phyloP scores from a whole-genome alignment of 2,888 invertebrate genomes.

The Stenchaetothrips biformis region DNA sequence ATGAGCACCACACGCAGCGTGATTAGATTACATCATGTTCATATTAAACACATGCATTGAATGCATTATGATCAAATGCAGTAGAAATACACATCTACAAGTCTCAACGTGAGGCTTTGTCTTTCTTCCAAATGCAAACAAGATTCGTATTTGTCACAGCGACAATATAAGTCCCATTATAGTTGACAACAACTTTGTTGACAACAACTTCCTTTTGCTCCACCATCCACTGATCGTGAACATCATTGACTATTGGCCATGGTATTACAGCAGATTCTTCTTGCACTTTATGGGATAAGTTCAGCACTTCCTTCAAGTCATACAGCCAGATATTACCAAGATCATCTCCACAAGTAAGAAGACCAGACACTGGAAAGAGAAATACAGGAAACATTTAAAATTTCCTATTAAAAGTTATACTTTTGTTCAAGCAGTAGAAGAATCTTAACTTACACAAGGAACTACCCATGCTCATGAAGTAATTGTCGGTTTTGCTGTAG shows the following conservation, averaged over 20 bases:
- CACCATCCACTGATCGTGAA: constrained; percentile 30
- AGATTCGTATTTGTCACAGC: constrained; percentile 44
- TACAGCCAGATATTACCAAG: constrained; percentile 44
- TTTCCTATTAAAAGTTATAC: not conserved
- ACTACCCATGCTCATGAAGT: constrained; percentile 41
- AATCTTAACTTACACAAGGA: constrained; percentile 37
- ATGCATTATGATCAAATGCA: not conserved
- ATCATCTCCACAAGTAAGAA: constrained; percentile 44
- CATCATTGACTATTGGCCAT: constrained; percentile 42
- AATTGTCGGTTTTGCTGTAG: constrained; percentile 43
- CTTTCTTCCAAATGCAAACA: constrained; percentile 43
- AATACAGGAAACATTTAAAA: constrained; percentile 16
- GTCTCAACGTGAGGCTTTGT: not conserved
- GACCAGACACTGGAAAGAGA: constrained; percentile 38
- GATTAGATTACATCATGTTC: not conserved
- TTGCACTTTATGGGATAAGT: constrained; percentile 29
- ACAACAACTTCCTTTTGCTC: constrained; percentile 43
- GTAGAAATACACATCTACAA: not conserved
- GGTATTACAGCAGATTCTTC: constrained; percentile 38
- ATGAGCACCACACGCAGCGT: not conserved
- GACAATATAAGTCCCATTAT: constrained; percentile 41
- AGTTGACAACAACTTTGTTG: constrained; percentile 41
- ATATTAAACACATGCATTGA: not conserved
- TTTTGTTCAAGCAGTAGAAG: not conserved
- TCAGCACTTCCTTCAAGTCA: constrained; percentile 35